Percentiles rank a stretch among this genome's conserved stretches.
These are phyloP conservation scores for Gallinago undulata DNA, from an alignment of 2,113 vertebrate genomes.

Conservation along the genomic window DNA sequence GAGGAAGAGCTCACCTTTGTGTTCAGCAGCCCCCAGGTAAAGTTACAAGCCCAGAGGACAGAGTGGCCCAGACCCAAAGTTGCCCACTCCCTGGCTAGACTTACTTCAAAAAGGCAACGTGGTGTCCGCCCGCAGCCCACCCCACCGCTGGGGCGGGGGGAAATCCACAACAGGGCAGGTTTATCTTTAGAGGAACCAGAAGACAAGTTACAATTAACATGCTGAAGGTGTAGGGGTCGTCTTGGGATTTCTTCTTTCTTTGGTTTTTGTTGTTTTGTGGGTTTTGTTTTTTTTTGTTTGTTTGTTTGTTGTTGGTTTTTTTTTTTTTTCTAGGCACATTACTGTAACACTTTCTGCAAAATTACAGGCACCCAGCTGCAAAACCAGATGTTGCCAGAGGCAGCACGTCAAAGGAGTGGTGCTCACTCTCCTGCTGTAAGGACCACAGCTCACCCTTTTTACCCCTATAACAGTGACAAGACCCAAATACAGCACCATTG, in stretches of 20 bases:
- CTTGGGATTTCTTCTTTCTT: not conserved
- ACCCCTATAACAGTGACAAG: not conserved
- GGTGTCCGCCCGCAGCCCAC: rapidly evolving
- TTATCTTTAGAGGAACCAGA: not conserved
- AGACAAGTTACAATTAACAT: not conserved
- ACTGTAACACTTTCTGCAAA: not conserved
- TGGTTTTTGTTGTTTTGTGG: too few relatives aligned
- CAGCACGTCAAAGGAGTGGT: rapidly evolving
- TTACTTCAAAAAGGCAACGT: rapidly evolving
- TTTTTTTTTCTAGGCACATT: not conserved
- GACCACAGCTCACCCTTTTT: not conserved
- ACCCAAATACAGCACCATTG: not conserved
- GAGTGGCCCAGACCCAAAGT: not conserved
- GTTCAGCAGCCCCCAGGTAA: not conserved
- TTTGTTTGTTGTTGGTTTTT: too few relatives aligned
- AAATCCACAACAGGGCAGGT: rapidly evolving
- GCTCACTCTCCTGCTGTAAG: not conserved
- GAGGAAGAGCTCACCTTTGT: rapidly evolving
- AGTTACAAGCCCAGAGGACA: not conserved
- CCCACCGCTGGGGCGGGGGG: rapidly evolving
- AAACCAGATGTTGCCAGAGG: not conserved
- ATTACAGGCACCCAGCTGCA: not conserved
- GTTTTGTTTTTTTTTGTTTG: too few relatives aligned
- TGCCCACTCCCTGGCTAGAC: not conserved
- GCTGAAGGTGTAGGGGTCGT: not conserved